A percentile compares a stretch with the other conserved stretches of the same genome.
Conservation (phyloP, 2,113 vertebrate species). For the Calyptommatus sinebrachiatus region DNA sequence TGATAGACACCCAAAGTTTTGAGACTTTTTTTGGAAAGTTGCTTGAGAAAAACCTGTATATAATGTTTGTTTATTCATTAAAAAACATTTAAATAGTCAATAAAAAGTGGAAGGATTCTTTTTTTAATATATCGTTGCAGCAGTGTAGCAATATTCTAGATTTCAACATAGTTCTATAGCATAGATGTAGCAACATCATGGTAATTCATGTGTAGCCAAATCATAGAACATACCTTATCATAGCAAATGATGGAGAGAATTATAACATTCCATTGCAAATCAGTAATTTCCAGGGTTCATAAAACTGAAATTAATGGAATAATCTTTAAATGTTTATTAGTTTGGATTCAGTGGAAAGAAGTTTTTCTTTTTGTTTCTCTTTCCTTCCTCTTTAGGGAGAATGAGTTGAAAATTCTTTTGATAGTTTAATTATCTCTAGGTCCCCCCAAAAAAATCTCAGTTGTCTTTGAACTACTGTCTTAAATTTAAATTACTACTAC, state of each 20-base stretch:
- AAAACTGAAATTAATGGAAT: not conserved
- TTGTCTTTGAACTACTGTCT: conserved; percentile 28
- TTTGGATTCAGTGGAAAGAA: not conserved
- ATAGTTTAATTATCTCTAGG: conserved; percentile 22
- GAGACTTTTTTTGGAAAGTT: not conserved
- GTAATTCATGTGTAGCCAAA: too few species aligned
- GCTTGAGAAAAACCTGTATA: too few species aligned
- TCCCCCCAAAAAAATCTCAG: not conserved
- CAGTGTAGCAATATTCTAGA: not conserved
- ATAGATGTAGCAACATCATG: too few species aligned
- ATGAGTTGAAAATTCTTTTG: not conserved
- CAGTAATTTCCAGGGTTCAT: not conserved
- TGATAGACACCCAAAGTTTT: too few species aligned
- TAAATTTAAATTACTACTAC: not conserved
- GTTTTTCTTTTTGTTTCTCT: too few species aligned
- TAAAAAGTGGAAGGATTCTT: too few species aligned
- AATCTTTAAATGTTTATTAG: not conserved
- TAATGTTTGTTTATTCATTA: too few species aligned
- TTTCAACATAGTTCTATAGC: not conserved
- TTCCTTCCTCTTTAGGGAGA: not conserved
- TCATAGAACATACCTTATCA: too few species aligned
- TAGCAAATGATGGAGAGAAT: too few species aligned
- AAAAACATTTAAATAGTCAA: too few species aligned
- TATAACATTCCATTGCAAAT: too few species aligned
- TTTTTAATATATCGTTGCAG: not conserved